Conservation (phyloP, 2,113 vertebrate species). For the Azemiops feae region DNA sequence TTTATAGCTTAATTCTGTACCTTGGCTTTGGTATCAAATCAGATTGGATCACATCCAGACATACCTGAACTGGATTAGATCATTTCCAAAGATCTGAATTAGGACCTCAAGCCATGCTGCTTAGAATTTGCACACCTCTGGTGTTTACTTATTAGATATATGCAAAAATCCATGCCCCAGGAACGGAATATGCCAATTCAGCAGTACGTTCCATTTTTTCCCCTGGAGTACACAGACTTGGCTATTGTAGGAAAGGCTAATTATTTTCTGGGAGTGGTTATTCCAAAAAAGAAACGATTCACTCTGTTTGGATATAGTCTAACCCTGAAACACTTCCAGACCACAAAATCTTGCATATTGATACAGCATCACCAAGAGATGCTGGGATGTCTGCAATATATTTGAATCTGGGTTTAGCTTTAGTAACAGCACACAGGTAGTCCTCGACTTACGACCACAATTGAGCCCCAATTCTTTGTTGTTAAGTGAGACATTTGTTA, state of each 20-base stretch:
- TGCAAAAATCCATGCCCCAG: neutral
- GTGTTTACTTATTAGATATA: neutral
- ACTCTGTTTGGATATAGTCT: neutral
- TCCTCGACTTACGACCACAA: too few relatives aligned
- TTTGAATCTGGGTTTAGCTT: neutral
- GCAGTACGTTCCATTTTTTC: neutral
- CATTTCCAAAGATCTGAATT: neutral
- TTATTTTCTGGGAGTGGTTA: neutral
- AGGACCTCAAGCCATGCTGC: neutral
- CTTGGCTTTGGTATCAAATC: neutral
- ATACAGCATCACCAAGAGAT: neutral
- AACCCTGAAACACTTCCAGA: neutral
- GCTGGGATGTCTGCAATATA: neutral
- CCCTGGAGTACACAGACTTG: neutral
- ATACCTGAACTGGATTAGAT: neutral
- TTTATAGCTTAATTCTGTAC: neutral
- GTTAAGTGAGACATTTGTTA: too few relatives aligned
- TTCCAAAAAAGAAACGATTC: neutral
- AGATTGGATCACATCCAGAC: neutral
- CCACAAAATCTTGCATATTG: neutral
- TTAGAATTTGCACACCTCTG: neutral
- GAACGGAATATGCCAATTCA: neutral
- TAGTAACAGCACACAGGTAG: neutral
- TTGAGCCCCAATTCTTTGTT: too few relatives aligned
- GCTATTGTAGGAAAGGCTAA: neutral